Conservation (phyloP, 1,140 invertebrate genomes). For the Zaprionus africanus region DNA sequence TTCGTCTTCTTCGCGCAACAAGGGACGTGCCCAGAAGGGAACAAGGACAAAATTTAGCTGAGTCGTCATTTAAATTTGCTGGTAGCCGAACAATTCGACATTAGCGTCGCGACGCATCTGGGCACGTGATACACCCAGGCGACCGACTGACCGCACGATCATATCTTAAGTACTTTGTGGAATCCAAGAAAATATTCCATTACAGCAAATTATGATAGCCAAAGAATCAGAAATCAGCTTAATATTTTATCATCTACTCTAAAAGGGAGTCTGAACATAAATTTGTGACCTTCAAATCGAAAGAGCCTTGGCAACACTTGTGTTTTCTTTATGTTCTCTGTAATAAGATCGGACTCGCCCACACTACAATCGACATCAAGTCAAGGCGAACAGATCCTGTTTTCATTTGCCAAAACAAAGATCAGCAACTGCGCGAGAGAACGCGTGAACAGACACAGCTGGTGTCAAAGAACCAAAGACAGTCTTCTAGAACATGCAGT, state of each 20-base stretch:
- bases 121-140: slow-evolving; percentile 52
- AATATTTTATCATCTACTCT: background rate
- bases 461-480: slow-evolving; percentile 34
- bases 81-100: slow-evolving; percentile 78
- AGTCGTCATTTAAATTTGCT: slow-evolving; percentile 62
- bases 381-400: slow-evolving; percentile 19
- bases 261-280: background rate
- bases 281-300: background rate
- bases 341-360: slow-evolving; percentile 28
- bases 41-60: slow-evolving; percentile 43
- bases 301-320: background rate
- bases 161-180: slow-evolving; percentile 22
- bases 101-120: slow-evolving; percentile 64
- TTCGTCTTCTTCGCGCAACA: slow-evolving; percentile 4
- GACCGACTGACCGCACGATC: slow-evolving; percentile 6
- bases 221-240: background rate
- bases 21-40: slow-evolving; percentile 49
- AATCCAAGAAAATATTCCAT: background rate
- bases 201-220: slow-evolving; percentile 2
- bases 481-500: slow-evolving; percentile 25
- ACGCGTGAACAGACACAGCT: slow-evolving; percentile 69
- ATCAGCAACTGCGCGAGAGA: too few species aligned
- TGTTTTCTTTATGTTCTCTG: slow-evolving; percentile 28
- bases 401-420: slow-evolving; percentile 34
- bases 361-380: slow-evolving; percentile 5